Percentiles rank a stretch among this genome's conserved stretches.
phyloP scores from a whole-genome alignment of 2,113 vertebrate species.

The Seriola dumerili region DNA sequence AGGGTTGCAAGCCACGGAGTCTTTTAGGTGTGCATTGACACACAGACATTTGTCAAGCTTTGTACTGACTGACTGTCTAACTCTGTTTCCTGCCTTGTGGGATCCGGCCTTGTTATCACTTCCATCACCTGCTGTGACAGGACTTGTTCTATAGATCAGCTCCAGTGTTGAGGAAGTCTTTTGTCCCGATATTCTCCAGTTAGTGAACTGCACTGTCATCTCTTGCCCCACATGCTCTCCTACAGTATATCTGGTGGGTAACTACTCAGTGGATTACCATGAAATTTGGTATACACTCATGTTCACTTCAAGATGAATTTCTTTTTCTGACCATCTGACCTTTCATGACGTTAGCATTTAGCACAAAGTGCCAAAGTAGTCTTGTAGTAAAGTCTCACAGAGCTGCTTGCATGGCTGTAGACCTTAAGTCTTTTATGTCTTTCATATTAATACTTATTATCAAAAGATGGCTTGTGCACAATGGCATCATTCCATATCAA shows the following conservation, averaged over 20 bases:
- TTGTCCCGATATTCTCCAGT: constrained; percentile 4
- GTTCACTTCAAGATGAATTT: background rate
- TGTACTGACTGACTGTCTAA: background rate
- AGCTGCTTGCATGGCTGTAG: background rate
- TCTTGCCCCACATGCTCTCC: constrained; percentile 9
- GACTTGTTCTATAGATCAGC: constrained; percentile 15
- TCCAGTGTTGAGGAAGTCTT: constrained; percentile 11
- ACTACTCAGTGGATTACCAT: background rate
- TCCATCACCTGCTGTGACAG: constrained; percentile 23
- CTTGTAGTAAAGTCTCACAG: background rate
- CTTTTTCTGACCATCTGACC: background rate
- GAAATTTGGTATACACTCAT: background rate
- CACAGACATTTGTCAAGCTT: background rate
- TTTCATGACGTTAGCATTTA: background rate
- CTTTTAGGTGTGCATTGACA: background rate
- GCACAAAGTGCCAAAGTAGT: background rate
- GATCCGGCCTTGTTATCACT: constrained; percentile 9
- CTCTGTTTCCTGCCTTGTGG: constrained; percentile 26
- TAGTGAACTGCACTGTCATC: constrained; percentile 17
- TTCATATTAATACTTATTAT: background rate
- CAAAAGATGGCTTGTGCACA: background rate
- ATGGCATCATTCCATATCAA: background rate
- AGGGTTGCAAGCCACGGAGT: background rate
- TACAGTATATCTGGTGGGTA: background rate
- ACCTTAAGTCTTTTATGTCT: background rate